Conservation (phyloP, 2,113 vertebrate species). For the Columbina picui region DNA sequence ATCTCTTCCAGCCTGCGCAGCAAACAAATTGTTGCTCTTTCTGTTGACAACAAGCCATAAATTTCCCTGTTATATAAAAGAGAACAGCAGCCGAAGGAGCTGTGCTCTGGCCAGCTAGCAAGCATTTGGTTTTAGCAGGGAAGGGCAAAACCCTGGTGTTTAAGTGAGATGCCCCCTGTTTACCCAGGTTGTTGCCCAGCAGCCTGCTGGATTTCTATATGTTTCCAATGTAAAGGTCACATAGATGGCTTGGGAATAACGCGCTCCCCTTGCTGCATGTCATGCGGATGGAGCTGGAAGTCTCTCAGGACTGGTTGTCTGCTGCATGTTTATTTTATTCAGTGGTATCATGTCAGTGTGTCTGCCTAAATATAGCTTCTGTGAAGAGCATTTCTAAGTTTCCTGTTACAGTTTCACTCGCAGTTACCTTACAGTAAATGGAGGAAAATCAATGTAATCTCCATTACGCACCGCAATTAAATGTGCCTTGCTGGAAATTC, state of each 20-base stretch:
- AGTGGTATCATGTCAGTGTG: slow-evolving; percentile 76
- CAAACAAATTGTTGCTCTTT: slow-evolving; percentile 35
- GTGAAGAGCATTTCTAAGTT: slow-evolving; percentile 74
- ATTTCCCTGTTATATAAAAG: slow-evolving; percentile 12
- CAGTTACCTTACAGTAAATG: slow-evolving; percentile 75
- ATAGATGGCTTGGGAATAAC: slow-evolving; percentile 53
- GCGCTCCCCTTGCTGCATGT: slow-evolving; percentile 34
- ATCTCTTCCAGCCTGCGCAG: background rate
- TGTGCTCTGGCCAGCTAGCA: background rate
- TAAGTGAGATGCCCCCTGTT: slow-evolving; percentile 14
- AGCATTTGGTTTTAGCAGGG: background rate
- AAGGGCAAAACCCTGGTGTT: background rate
- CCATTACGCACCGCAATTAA: background rate
- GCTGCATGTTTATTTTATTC: slow-evolving; percentile 78
- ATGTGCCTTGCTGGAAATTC: slow-evolving; percentile 56
- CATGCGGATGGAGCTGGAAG: slow-evolving; percentile 48
- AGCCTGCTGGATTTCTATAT: background rate
- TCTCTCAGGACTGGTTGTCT: slow-evolving; percentile 68
- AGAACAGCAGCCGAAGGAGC: background rate
- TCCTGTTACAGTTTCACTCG: slow-evolving; percentile 72
- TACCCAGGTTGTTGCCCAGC: background rate
- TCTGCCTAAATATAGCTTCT: slow-evolving; percentile 78
- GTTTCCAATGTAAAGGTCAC: slow-evolving; percentile 52
- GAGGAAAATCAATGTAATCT: slow-evolving; percentile 68
- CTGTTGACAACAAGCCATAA: slow-evolving; percentile 37